Evolutionary conservation across 2,797 vertebrate genomes (phyloP), one percentile per base, ranked within the genome.

Genomic region (Spheniscus humboldti): DNA sequence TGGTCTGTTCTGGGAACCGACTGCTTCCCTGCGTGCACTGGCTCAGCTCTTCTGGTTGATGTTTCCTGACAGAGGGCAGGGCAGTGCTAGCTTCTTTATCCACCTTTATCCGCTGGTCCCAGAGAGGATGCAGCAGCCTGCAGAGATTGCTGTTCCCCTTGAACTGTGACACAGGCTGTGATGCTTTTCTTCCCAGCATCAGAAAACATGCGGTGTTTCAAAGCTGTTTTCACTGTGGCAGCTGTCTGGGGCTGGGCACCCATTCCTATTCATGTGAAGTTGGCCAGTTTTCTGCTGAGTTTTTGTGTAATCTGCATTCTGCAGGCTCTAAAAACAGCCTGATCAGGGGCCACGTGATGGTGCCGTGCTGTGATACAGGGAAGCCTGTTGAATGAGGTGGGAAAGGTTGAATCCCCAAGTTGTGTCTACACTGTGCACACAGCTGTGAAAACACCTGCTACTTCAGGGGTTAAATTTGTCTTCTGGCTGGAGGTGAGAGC

Each of bases 301-400:
- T 78, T 43, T 25, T 47, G 15, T n/a, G 19, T 45, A 11, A 23
- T 31, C 50, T 86, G 18, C 15, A 2, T 43, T 47, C 81, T 74
- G 50, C n/a, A 67, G 59, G 14, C 39, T 74, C 81, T 59, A 23
- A 59, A 67, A 41, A 0, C 53, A 18, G 15, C 30, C 43, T 35
- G 41, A 11, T 15, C 12, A 13, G 69, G 17, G 13, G 22, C 11
- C 0, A 1, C 1, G 4, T 16, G 75, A 8, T 5, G 13, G 30
- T 74, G 25, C 17, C 31, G 9, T 0, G 3, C 28, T 50, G 66
- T 50, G 50, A 57, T n/a, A 22, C 8, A 13, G 53, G 20, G 45
- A 50, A 78, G 8, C 47, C 53, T 56, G 18, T 17, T 66, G 57
- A 45, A 47, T 25, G 53, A 83, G 37, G 12, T 57, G 19, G 62